Conservation (phyloP, 2,113 vertebrate genomes). For the Capreolus pygargus region DNA sequence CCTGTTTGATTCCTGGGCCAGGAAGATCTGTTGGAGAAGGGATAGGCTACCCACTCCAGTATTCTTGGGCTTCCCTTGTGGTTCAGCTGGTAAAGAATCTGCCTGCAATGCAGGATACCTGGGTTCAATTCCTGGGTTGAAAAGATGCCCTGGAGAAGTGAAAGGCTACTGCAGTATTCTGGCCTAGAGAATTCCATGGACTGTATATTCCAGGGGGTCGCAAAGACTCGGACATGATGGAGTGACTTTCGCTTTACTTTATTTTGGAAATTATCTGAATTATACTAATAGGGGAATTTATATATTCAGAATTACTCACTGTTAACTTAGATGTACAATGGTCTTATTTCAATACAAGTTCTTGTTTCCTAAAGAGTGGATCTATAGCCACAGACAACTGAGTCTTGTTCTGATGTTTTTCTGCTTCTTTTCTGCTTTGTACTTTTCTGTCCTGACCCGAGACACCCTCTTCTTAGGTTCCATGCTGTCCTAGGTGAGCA, state of each 20-base stretch:
- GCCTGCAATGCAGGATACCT: background rate
- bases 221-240: background rate
- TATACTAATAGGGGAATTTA: background rate
- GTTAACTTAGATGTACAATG: background rate
- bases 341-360: background rate
- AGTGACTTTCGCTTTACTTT: accelerated
- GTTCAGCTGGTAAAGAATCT: background rate
- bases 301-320: background rate
- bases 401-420: background rate
- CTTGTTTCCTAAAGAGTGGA: background rate
- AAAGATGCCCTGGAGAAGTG: background rate
- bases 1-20: background rate
- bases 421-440: background rate
- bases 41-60: background rate
- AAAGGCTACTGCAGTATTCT: background rate
- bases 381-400: background rate
- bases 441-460: background rate
- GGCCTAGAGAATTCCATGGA: background rate
- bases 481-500: background rate
- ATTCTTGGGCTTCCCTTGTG: background rate
- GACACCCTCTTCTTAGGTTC: background rate
- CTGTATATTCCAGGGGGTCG: background rate
- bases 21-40: background rate
- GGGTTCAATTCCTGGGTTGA: background rate
- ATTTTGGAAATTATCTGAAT: background rate